Evolutionary conservation across 1,140 invertebrate species (phyloP), one percentile per base, ranked within the genome.

Genomic region (Drosophila trapezifrons): DNA sequence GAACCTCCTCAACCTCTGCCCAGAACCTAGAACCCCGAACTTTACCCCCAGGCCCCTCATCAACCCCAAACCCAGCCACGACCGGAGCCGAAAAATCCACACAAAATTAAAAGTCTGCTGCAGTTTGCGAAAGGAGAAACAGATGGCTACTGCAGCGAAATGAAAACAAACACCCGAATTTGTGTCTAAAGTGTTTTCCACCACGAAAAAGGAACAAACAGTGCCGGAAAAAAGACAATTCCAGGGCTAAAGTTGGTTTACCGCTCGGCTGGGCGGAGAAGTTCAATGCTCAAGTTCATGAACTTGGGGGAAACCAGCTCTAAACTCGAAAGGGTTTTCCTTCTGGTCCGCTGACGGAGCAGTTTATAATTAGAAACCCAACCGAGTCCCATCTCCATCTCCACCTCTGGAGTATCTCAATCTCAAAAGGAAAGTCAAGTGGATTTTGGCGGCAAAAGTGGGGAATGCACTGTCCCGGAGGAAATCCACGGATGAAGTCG

Each of bases 241-340:
- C 54, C n/a, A 25, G 70, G 80, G 49, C 70, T 74, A 60, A 69
- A 82, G 79, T 82, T 82, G 58, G 73, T 73, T 67, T 72, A 65
- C 74, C 76, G 76, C 76, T 83, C 74, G 57, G 70, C 60, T 83
- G 71, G 47, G 49, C 82, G 59, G 51, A 81, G 79, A 86, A 86
- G 83, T 87, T 87, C 83, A 87, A 87, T 89, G 84, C 76, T 80
- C 79, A 87, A 87, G 83, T 87, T 87, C 83, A 87, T 89, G 83
- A 87, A 87, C 84, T 87, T 87, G 83, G 64, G 64, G 25, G 9
- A 37, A 35, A 59, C 20, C 51, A 71, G 80, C 37, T 38, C 37
- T 38, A 38, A 38, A 9, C 62, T 89, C 70, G 54, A 47, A 73
- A 81, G 70, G 76, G 79, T 71, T 84, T 84, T 73, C 47, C 18